Evolutionary conservation across 2,888 invertebrate genomes (phyloP).

Genomic region (Epsilonema sp.): DNA sequence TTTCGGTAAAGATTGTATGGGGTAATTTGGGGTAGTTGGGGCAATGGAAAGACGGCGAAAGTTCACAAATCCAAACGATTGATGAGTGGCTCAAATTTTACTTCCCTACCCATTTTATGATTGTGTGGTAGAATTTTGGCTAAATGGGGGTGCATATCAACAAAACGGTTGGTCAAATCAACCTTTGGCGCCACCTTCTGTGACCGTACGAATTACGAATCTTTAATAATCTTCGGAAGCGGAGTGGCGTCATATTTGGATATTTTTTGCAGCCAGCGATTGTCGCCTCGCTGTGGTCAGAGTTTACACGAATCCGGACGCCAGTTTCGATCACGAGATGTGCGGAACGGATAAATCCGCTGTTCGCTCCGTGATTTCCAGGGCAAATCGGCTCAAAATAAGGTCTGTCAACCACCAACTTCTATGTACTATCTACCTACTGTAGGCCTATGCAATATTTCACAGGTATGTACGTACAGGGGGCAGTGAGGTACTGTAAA

Average conservation of each 20-base stretch:
- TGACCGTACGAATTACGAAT: no score
- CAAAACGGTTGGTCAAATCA: no score
- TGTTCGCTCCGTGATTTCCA: constrained; percentile 11
- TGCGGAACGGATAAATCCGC: constrained; percentile 13
- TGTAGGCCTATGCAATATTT: background rate
- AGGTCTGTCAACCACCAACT: background rate
- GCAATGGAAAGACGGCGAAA: no score
- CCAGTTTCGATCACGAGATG: constrained; percentile 9
- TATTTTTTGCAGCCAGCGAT: background rate
- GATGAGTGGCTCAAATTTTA: no score
- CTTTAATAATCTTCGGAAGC: background rate
- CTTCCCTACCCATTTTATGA: no score
- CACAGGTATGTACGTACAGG: background rate
- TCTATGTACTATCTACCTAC: background rate
- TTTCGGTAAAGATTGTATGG: no score
- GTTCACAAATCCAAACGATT: no score
- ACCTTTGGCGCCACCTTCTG: no score
- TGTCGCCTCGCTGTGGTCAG: constrained; percentile 4
- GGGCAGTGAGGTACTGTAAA: no score
- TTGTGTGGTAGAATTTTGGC: no score
- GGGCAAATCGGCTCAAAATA: constrained; percentile 10
- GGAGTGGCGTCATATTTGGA: background rate
- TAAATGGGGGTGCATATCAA: no score
- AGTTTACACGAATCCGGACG: constrained; percentile 2
- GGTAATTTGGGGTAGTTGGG: no score